Evolutionary conservation across 2,797 vertebrate species (phyloP), one percentile per base, ranked within the genome.

Genomic region (Premnoplex brunnescens): DNA sequence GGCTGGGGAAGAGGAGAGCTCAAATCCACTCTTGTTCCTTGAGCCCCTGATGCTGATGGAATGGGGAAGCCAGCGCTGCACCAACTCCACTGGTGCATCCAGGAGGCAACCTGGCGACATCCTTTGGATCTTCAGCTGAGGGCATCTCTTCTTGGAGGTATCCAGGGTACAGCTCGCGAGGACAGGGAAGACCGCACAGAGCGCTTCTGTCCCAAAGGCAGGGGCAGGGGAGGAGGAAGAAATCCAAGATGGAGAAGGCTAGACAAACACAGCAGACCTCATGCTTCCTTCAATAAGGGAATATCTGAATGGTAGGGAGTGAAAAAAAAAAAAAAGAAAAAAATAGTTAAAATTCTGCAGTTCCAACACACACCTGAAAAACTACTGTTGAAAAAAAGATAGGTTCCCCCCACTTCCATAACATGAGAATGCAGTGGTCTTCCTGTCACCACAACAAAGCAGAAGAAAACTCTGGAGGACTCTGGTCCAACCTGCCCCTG

Each of bases 211-310:
- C 94, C 95, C 54, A 43, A 96, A 96, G 93, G 85, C 78, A 83
- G 60, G 92, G 81, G 44, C n/a, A 95, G 14, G 55, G 69, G 30
- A 93, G 46, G 28, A 91, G 55, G 77, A 89, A 68, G 93, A 85
- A 89, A 91, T 91, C 92, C 95, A 95, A 91, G 94, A 95, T 83
- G 91, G 85, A 95, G 87, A 96, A 96, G 92, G 96, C 93, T 41
- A 78, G 82, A 84, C 71, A 69, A 91, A 58, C 37, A 79, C 49
- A 73, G 93, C 92, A 92, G 91, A 89, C 93, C 97, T 99, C 98
- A 99, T 89, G 99, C 98, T 97, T 99, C 99, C 97, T 99, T 99
- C 97, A 99, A 78, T 93, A 99, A 98, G 7, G 99, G 99, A 98
- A 99, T 99, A 98, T 99, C 99, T 99, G 97, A 73, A 81, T 22